These are phyloP conservation scores for Tautogolabrus adspersus DNA, from an alignment of 2,113 vertebrate genomes.

Conservation along the genomic window DNA sequence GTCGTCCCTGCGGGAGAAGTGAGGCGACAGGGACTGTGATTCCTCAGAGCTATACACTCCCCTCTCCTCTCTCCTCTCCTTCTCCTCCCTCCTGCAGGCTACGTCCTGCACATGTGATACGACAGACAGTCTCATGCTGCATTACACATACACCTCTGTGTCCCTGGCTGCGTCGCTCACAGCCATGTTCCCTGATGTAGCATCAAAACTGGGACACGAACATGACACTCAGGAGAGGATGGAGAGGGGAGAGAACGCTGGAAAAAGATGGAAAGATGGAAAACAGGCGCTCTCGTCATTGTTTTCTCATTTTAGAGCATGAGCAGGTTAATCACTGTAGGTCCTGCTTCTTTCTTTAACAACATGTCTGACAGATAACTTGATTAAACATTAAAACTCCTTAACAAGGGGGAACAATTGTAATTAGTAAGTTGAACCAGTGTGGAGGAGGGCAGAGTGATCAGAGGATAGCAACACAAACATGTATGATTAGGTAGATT, in stretches of 20 bases:
- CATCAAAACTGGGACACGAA: constrained; percentile 73
- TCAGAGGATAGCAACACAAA: too few species aligned
- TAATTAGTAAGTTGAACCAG: not conserved
- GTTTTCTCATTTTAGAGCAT: not conserved
- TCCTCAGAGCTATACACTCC: constrained; percentile 72
- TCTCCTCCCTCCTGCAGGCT: constrained; percentile 55
- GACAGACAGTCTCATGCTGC: constrained; percentile 72
- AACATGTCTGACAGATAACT: not conserved
- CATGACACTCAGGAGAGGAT: constrained; percentile 40
- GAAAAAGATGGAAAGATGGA: not conserved
- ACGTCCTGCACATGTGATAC: constrained; percentile 75
- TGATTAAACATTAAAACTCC: not conserved
- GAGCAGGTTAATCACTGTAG: not conserved
- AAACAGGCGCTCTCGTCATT: not conserved
- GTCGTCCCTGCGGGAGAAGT: constrained; percentile 65
- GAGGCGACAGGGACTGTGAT: constrained; percentile 64
- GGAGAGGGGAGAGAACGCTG: not conserved
- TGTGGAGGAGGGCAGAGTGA: not conserved
- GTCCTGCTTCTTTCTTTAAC: not conserved
- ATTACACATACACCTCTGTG: constrained; percentile 76
- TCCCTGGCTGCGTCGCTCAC: constrained; percentile 56
- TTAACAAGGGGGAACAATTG: constrained; percentile 1
- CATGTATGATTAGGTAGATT: too few species aligned
- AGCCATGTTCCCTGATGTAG: constrained; percentile 68
- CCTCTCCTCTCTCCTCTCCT: constrained; percentile 33